phyloP scores from a whole-genome alignment of 2,888 invertebrate genomes.

The Tridacna crocea region DNA sequence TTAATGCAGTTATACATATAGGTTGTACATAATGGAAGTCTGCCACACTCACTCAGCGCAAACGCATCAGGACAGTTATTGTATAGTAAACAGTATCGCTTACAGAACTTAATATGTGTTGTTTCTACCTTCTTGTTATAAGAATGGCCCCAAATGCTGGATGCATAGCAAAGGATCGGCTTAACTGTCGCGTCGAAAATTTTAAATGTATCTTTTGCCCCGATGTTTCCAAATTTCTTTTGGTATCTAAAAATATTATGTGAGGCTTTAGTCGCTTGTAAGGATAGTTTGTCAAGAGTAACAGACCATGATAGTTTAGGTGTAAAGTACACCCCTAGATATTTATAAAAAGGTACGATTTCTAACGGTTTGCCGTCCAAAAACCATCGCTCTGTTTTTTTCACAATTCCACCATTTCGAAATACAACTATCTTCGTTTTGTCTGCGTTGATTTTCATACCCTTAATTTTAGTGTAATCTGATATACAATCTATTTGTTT shows the following conservation, averaged over 20 bases:
- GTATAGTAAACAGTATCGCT: too few species aligned
- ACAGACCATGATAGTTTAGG: slow-evolving; percentile 26
- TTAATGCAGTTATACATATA: slow-evolving; percentile 26
- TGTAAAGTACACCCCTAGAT: slow-evolving; percentile 19
- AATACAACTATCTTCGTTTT: slow-evolving; percentile 21
- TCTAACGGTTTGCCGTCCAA: slow-evolving; percentile 10
- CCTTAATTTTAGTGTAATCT: neutral
- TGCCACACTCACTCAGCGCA: neutral
- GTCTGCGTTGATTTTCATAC: neutral
- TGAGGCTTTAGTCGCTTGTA: slow-evolving; percentile 29
- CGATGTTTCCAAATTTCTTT: slow-evolving; percentile 13
- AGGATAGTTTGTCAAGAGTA: slow-evolving; percentile 2
- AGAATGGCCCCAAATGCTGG: slow-evolving; percentile 33
- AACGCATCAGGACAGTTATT: neutral
- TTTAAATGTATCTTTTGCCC: too few species aligned
- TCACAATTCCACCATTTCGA: slow-evolving; percentile 21
- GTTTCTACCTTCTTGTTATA: neutral
- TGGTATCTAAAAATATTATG: slow-evolving; percentile 4
- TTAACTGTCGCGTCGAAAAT: slow-evolving; percentile 17
- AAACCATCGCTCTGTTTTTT: slow-evolving; percentile 15
- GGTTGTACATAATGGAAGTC: neutral
- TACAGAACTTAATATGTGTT: too few species aligned
- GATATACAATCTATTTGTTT: neutral
- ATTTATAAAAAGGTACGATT: slow-evolving; percentile 24
- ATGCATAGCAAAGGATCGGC: slow-evolving; percentile 24